Conservation (phyloP, 92 coral and sea anemone genomes). For the Zoanthus sociatus region DNA sequence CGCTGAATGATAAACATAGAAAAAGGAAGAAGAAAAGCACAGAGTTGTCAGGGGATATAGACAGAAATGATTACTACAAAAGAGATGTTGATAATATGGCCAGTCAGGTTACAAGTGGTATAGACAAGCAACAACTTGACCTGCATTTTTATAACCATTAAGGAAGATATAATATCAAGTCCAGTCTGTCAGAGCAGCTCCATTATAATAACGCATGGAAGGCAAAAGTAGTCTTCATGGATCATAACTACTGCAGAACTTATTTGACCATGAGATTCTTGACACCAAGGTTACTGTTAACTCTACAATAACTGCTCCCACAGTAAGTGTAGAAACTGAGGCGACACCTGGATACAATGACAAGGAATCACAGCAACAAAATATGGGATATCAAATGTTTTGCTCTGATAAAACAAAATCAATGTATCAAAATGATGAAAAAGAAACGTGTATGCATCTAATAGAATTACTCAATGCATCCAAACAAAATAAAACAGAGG, state of each 20-base stretch:
- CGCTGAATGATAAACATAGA: constrained; percentile 17
- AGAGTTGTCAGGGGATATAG: constrained; percentile 28
- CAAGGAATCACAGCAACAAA: constrained; percentile 17
- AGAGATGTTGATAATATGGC: constrained; percentile 48
- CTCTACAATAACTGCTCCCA: constrained; percentile 2
- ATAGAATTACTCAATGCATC: constrained; percentile 27
- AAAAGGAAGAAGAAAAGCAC: constrained; percentile 25
- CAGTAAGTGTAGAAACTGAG: not conserved
- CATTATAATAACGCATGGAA: constrained; percentile 49
- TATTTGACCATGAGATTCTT: constrained; percentile 43
- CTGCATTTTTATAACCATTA: constrained; percentile 49
- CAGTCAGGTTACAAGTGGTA: constrained; percentile 38
- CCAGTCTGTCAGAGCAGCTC: constrained; percentile 53
- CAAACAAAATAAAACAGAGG: constrained; percentile 41
- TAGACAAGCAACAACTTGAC: constrained; percentile 44
- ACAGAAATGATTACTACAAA: constrained; percentile 39
- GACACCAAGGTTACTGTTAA: constrained; percentile 28
- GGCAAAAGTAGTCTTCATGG: constrained; percentile 45
- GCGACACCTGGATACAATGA: not conserved
- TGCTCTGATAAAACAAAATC: constrained; percentile 10
- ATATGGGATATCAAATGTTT: not conserved
- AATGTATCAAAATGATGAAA: constrained; percentile 29
- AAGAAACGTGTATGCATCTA: constrained; percentile 31
- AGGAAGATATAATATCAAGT: constrained; percentile 44
- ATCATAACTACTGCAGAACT: constrained; percentile 38